Conservation (phyloP, 2,113 vertebrate genomes). For the Catagonus wagneri region DNA sequence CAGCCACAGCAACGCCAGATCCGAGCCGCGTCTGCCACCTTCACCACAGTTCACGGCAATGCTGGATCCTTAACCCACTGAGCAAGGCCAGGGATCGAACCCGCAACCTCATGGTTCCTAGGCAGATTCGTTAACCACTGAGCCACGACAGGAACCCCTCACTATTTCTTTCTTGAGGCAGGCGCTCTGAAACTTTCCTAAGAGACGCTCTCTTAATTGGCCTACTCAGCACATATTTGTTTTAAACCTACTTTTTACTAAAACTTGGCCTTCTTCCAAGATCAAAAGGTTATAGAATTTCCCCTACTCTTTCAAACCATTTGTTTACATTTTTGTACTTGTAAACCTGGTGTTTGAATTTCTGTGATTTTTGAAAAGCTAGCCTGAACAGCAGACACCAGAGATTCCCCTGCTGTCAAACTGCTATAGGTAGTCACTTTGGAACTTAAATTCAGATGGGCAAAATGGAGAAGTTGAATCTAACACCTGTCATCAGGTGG, state of each 20-base stretch:
- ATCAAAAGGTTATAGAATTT: constrained; percentile 12
- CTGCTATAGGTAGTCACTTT: background rate
- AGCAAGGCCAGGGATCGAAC: too few relatives aligned
- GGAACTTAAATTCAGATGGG: background rate
- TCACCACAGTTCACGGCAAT: too few relatives aligned
- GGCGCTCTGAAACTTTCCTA: background rate
- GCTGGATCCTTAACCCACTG: too few relatives aligned
- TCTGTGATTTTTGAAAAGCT: constrained; percentile 57
- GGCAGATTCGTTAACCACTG: too few relatives aligned
- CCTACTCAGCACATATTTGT: background rate
- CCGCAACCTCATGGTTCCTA: too few relatives aligned
- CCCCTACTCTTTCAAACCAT: background rate
- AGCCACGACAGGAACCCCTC: too few relatives aligned
- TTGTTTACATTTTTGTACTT: constrained; percentile 34
- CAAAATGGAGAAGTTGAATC: background rate
- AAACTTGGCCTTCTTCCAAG: constrained; percentile 10
- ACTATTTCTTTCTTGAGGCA: background rate
- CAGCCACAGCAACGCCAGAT: too few relatives aligned
- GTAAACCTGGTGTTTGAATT: background rate
- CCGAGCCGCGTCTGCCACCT: too few relatives aligned
- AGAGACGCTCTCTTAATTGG: background rate
- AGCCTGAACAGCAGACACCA: background rate
- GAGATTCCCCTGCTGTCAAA: background rate
- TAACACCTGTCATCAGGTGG: background rate
- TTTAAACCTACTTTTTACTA: constrained; percentile 3